Base-by-base conservation (phyloP, 2,113 vertebrate species). In the Microcebus lehilahytsara region DNA sequence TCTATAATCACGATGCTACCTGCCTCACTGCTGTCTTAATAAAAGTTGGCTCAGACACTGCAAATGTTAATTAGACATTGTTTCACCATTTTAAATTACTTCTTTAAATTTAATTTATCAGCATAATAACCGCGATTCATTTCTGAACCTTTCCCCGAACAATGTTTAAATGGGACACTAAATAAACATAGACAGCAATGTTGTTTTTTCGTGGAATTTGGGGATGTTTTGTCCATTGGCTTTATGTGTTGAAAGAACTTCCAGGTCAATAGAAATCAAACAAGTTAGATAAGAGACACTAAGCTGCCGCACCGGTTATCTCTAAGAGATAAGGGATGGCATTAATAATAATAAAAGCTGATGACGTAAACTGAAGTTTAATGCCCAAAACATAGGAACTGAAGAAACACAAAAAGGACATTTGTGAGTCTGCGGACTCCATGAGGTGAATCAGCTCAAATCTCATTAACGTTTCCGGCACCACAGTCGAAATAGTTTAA, bases 341-440 rank as follows among this genome's bases (percentile, higher is more conserved):
- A 13, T 62, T 1, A 17, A 53, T 16, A 51, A 25, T 5, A 4
- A 5, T 37, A 12, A 37, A 9, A 16, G 9, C 34, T 14, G 13
- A 42, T 17, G 53, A 62, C 25, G 11, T 7, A 32, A 80, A 81
- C 11, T 14, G 34, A 80, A 49, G 30, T 4, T 71, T 6, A 32
- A 9, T 8, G 9, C 5, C 75, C 75, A 72, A 42, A 25, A 32
- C 8, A 13, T 2, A 1, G 9, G 9, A 9, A 34, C 53, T 32
- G 34, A 0, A 53, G n/a, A 22, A 16, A 46, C 46, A 20, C 4
- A 22, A 17, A 34, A 23, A 69, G 7, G 46, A 46, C 8, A 19
- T 3, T 9, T 4, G 6, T 9, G 25, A 3, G 1, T 6, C 12
- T 20, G 5, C 2, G 0, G 58, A 53, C 8, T 46, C n/a, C 30